These are phyloP conservation scores for Rallus crepitans DNA, from an alignment of 2,797 vertebrate genomes.

Conservation along the genomic window DNA sequence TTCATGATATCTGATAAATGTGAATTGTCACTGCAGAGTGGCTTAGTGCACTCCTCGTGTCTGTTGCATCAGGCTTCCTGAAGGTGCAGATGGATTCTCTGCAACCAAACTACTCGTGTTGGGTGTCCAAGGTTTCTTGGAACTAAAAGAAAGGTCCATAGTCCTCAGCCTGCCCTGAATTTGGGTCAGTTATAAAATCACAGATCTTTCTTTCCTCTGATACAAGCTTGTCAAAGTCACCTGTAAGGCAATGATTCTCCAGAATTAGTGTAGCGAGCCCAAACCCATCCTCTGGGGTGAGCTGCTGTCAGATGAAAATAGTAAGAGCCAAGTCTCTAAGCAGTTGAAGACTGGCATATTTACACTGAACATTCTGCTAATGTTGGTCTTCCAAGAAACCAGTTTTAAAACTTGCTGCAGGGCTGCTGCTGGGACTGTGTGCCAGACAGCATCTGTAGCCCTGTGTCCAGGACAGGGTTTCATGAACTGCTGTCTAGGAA, in stretches of 20 bases:
- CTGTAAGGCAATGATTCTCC: not conserved
- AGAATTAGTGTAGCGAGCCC: not conserved
- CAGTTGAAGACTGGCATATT: not conserved
- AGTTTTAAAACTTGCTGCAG: constrained; percentile 4
- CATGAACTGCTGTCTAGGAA: not conserved
- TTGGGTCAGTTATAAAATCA: not conserved
- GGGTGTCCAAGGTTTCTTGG: not conserved
- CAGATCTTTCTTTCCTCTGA: not conserved
- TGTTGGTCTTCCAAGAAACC: not conserved
- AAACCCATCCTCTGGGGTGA: accelerated
- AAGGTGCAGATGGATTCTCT: not conserved
- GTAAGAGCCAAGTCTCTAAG: not conserved
- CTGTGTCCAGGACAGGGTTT: not conserved
- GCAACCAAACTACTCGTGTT: not conserved
- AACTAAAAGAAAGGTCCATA: not conserved
- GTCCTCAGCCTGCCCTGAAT: not conserved
- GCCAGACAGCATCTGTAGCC: not conserved
- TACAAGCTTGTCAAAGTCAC: not conserved
- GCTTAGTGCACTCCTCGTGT: not conserved
- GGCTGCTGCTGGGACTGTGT: not conserved
- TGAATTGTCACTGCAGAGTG: not conserved
- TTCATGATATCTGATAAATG: not conserved
- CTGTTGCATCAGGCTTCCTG: not conserved
- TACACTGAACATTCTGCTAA: not conserved
- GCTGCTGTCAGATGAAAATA: not conserved